Percentiles rank a stretch among this genome's conserved stretches.
Conservation (phyloP, 2,888 invertebrate genomes). For the Drosophila merina region DNA sequence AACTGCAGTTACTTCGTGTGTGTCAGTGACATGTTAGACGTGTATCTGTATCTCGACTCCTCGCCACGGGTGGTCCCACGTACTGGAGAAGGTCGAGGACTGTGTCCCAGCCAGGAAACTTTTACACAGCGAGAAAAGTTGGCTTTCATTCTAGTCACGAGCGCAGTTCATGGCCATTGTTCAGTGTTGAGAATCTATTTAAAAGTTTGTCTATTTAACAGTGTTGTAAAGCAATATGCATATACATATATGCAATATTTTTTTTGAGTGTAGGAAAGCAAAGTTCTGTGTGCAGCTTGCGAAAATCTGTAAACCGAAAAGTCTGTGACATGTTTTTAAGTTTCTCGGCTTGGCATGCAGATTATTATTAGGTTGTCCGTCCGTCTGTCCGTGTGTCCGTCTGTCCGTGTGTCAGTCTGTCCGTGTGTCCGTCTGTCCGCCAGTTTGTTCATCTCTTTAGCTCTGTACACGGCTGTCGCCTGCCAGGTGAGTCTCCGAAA, state of each 20-base stretch:
- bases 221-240: neutral
- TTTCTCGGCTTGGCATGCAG: slow-evolving; percentile 76
- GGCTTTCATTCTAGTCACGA: neutral
- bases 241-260: too few relatives aligned
- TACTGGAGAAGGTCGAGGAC: slow-evolving; percentile 6
- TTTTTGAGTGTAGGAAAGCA: slow-evolving; percentile 30
- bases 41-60: slow-evolving; percentile 61
- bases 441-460: slow-evolving; percentile 29
- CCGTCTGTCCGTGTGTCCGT: slow-evolving; percentile 11
- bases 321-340: slow-evolving; percentile 80
- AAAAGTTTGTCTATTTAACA: neutral
- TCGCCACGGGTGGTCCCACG: slow-evolving; percentile 29
- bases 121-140: slow-evolving; percentile 2
- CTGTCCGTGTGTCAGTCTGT: slow-evolving; percentile 9
- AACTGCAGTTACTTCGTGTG: slow-evolving; percentile 46
- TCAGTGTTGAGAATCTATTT: neutral
- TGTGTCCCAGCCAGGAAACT: slow-evolving; percentile 1
- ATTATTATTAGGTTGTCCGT: slow-evolving; percentile 74
- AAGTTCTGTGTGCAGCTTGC: slow-evolving; percentile 70
- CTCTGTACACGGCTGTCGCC: slow-evolving; percentile 12
- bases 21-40: slow-evolving; percentile 77
- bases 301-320: slow-evolving; percentile 77
- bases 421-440: slow-evolving; percentile 9
- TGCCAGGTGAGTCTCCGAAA: slow-evolving; percentile 56
- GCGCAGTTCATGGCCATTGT: neutral